Evolutionary conservation across 2,113 vertebrate species (phyloP).

Genomic region (Albula glossodonta): DNA sequence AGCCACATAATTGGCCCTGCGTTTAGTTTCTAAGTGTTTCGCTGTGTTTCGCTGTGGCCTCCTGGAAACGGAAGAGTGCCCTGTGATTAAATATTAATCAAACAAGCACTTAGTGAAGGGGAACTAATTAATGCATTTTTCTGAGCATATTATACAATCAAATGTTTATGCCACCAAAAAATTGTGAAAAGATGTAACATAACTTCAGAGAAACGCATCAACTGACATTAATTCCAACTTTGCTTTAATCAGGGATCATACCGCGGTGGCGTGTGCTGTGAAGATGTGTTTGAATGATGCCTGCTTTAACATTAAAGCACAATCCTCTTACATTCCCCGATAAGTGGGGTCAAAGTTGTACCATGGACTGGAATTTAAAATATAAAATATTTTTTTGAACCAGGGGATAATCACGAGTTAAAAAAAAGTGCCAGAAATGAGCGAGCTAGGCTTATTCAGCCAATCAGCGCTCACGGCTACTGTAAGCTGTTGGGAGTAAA

Average conservation of each 20-base stretch:
- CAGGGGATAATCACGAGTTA: neutral
- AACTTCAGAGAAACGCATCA: neutral
- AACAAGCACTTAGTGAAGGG: neutral
- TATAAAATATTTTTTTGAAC: neutral
- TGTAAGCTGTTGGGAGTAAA: too few species aligned
- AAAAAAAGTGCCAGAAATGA: too few species aligned
- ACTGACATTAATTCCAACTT: neutral
- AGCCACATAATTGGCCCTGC: constrained; percentile 32
- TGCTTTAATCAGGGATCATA: neutral
- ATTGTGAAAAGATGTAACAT: neutral
- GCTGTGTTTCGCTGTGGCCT: constrained; percentile 16
- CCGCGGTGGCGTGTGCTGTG: too few species aligned
- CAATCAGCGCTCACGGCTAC: too few species aligned
- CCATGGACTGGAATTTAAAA: neutral
- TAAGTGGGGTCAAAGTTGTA: neutral
- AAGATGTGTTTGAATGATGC: neutral
- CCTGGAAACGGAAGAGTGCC: constrained; percentile 21
- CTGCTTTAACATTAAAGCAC: neutral
- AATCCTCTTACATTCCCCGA: neutral
- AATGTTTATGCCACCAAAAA: neutral
- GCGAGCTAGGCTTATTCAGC: too few species aligned
- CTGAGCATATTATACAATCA: neutral
- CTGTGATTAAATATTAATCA: constrained; percentile 37
- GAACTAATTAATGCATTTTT: neutral
- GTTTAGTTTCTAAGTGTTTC: constrained; percentile 32